These are phyloP conservation scores for Idaea aversata DNA, from an alignment of 2,888 invertebrate genomes.

Conservation along the genomic window DNA sequence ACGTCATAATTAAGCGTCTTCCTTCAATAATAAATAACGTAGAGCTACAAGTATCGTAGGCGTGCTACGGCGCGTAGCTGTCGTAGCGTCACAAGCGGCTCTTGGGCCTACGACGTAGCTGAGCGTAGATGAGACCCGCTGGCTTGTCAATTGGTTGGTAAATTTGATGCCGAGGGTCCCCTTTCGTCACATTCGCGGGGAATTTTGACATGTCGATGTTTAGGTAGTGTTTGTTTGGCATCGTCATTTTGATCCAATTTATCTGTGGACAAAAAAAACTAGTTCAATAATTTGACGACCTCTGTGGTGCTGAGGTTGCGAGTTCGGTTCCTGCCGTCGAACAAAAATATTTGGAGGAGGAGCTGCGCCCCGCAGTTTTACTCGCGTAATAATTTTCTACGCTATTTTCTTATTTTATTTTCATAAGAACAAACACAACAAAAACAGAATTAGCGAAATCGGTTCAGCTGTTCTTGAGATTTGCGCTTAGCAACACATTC, in stretches of 20 bases:
- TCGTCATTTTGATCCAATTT: conserved; percentile 85
- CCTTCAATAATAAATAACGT: conserved; percentile 2
- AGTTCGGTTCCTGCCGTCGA: too few species aligned
- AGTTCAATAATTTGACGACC: background rate
- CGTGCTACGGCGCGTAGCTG: conserved; percentile 65
- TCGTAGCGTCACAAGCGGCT: conserved; percentile 71
- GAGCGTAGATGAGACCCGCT: conserved; percentile 87
- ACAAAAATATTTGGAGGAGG: too few species aligned
- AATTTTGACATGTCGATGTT: conserved; percentile 88
- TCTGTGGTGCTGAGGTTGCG: too few species aligned
- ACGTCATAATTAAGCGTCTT: background rate
- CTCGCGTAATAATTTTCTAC: too few species aligned
- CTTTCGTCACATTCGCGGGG: conserved; percentile 81
- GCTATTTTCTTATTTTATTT: too few species aligned
- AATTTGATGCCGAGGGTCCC: conserved; percentile 83
- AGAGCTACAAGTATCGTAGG: conserved; percentile 17
- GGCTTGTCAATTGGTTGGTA: conserved; percentile 90
- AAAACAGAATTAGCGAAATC: too few species aligned
- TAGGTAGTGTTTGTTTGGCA: conserved; percentile 92
- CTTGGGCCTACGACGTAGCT: conserved; percentile 82
- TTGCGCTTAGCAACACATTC: too few species aligned
- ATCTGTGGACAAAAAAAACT: conserved; percentile 71
- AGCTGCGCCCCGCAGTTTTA: too few species aligned
- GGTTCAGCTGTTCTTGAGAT: too few species aligned
- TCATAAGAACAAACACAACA: too few species aligned